Evolutionary conservation across 2,888 invertebrate species (phyloP).

Genomic region (Drosophila parthenogenetica): DNA sequence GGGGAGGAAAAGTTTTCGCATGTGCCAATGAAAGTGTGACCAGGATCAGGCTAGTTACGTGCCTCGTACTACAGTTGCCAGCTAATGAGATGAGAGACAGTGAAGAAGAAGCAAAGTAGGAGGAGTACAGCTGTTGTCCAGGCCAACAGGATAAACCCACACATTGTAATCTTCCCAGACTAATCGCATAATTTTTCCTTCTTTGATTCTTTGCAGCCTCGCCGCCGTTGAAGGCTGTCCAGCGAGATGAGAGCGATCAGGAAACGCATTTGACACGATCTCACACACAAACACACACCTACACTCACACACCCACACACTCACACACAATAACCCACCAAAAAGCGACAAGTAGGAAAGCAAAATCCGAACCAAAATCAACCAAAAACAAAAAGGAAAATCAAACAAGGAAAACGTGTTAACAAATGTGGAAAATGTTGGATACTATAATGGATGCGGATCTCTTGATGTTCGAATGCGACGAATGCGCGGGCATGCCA

Average conservation of each 20-base stretch:
- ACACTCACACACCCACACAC: constrained; percentile 20
- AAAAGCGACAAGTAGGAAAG: not conserved
- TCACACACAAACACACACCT: constrained; percentile 33
- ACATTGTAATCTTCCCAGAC: constrained; percentile 27
- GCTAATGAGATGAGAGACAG: constrained; percentile 64
- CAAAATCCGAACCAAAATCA: constrained; percentile 25
- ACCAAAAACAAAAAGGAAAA: constrained; percentile 1
- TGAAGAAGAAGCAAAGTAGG: constrained; percentile 2
- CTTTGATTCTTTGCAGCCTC: constrained; percentile 53
- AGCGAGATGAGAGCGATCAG: constrained; percentile 73
- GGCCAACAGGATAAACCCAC: constrained; percentile 22
- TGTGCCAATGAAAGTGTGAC: constrained; percentile 56
- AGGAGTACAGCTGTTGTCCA: constrained; percentile 49
- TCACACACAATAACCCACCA: constrained; percentile 16
- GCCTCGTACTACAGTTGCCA: constrained; percentile 69
- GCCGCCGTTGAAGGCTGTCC: constrained; percentile 72
- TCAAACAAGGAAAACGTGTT: constrained; percentile 2
- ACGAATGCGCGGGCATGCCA: constrained; percentile 83
- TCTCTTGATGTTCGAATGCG: constrained; percentile 83
- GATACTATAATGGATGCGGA: constrained; percentile 77
- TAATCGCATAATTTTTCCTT: constrained; percentile 26
- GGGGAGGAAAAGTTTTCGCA: constrained; percentile 24
- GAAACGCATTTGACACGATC: constrained; percentile 74
- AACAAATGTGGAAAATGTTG: constrained; percentile 85
- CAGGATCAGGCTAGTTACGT: constrained; percentile 73